These are phyloP conservation scores for Eurytoma californica DNA, from an alignment of 2,888 invertebrate genomes.

Conservation along the genomic window DNA sequence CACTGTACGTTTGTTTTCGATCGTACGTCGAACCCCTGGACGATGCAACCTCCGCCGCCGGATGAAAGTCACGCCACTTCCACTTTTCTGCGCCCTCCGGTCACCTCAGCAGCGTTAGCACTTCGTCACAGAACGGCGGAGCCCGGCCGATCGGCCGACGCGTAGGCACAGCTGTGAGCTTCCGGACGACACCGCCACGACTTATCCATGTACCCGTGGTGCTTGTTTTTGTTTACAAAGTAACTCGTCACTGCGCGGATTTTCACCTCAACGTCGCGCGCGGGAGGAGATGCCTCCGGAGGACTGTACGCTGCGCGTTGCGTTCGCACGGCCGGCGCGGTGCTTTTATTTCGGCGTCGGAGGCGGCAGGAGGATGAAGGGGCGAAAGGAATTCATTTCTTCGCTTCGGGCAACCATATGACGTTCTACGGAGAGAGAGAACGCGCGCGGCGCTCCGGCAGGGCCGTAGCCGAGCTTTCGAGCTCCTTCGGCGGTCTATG, in stretches of 20 bases:
- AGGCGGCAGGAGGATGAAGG: neutral
- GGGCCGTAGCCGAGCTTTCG: neutral
- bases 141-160: neutral
- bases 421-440: slow-evolving; percentile 25
- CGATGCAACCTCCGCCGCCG: too few species aligned
- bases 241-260: neutral
- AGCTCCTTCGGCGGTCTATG: neutral
- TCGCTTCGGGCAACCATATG: slow-evolving; percentile 30
- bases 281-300: neutral
- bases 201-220: neutral
- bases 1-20: slow-evolving; percentile 5
- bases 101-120: neutral
- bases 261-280: neutral
- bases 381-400: neutral
- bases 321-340: slow-evolving; percentile 1
- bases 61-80: too few species aligned
- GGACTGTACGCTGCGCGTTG: neutral
- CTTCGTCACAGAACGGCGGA: neutral
- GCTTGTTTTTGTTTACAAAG: neutral
- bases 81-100: too few species aligned
- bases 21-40: neutral
- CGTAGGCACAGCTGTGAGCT: slow-evolving; percentile 6
- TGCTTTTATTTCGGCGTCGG: slow-evolving; percentile 4
- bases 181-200: neutral
- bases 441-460: slow-evolving; percentile 15